Evolutionary conservation across 1,140 invertebrate genomes (phyloP), one percentile per base, ranked within the genome.

Genomic region (Delia radicum): DNA sequence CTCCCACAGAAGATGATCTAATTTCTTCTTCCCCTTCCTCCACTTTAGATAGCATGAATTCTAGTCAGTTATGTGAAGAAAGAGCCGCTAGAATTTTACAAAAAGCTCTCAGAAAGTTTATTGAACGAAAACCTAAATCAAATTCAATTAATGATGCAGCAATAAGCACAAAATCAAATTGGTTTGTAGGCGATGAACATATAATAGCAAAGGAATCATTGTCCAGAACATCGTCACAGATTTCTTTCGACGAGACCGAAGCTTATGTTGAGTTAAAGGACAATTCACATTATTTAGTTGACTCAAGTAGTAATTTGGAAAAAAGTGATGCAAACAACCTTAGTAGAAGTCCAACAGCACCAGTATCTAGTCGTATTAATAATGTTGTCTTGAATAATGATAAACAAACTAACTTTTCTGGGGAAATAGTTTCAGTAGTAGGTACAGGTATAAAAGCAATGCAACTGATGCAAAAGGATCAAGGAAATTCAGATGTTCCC

Each of bases 151-250:
- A 10, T 7, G 42, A 18, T 13, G 42, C 3, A 0, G 15, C 28
- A 8, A 8, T 15, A 13, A 27, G n/a, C 31, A 6, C 7, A 13
- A 77, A 77, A 75, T 4, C 61, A 4, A 74, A 55, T 46, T 84
- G 81, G 82, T 84, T 80, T 78, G 81, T 85, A 26, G 80, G 82
- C 18, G 74, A 79, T 24, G 79, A 81, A 69, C 80, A 75, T 15
- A 76, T 76, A 48, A 18, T 73, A 48, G 27, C 65, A n/a, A 62
- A 55, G 5, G 10, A 65, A 24, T 18, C n/a, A 0, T 55, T 21
- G 21, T 6, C 15, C 15, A 73, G 24, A 33, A 73, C 37, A 8
- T 55, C 71, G 29, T 77, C 74, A 73, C 74, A 69, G 10, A 74
- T 78, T 55, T 78, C 33, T 67, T 63, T 67, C 21, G 65, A 75